Base-by-base conservation (phyloP, 2,888 invertebrate genomes). In the Sclerodermus sp. region DNA sequence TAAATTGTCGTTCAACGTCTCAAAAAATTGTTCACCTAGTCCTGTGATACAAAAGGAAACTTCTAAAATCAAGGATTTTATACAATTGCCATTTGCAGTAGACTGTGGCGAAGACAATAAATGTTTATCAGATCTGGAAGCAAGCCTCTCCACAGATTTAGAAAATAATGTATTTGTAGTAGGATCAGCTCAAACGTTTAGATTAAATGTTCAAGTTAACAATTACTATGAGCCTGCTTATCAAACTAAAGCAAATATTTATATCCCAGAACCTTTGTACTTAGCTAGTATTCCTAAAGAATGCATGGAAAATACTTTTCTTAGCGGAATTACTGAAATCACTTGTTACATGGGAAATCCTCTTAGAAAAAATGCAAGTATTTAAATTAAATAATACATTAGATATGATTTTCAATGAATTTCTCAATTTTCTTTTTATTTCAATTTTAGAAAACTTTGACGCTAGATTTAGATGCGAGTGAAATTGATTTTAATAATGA, bases 141-240 rank as follows among this genome's bases (percentile, higher is more conserved):
- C 66, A 9, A 42, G 13, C 8, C 53, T 79, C 30, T 65, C 73
- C 1, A 61, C 55, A 1, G 15, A 58, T 18, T 45, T 58, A 34
- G 34, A 13, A 23, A 10, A n/a, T 16, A 29, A 10, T 15, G 47
- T 55, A 30, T 66, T 53, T 23, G 34, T 60, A 4, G 50, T 68
- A 16, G 67, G 68, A 6, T 65, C 67, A 6, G 37, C 45, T 8
- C 16, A 52, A 5, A 55, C 49, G n/a, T 34, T 56, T 4, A 38
- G 40, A 14, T 23, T 62, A 16, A 47, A 42, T 12, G 32, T 65
- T 34, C 15, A 48, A 18, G 51, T 64, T 42, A 37, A 23, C n/a
- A 74, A 74, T 51, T 34, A 50, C 2, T 63, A 51, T 6, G 75
- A 74, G 42, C 67, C 71, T 1, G 74, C 73, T 1, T 73, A 74